phyloP scores from a whole-genome alignment of 2,113 vertebrate genomes.

The Mormyrus iriodes region DNA sequence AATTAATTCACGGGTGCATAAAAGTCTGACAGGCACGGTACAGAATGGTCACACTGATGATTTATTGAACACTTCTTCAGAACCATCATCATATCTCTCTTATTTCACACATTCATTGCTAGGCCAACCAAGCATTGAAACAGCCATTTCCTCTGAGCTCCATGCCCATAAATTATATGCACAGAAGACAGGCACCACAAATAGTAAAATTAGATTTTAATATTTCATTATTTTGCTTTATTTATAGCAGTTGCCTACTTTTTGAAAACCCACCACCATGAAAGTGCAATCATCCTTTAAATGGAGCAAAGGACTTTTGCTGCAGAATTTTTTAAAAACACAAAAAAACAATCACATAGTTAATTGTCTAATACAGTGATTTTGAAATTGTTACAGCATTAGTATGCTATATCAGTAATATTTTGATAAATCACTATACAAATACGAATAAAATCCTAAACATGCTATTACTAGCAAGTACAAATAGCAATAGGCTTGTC shows the following conservation, averaged over 20 bases:
- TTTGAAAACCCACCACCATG: neutral
- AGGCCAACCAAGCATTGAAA: neutral
- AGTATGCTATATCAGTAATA: neutral
- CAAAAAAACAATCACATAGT: neutral
- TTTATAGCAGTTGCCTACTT: neutral
- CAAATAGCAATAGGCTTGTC: neutral
- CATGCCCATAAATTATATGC: neutral
- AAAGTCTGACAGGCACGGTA: neutral
- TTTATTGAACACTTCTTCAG: neutral
- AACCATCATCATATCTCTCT: neutral
- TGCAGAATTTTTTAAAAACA: neutral
- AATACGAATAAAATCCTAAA: neutral
- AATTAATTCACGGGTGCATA: neutral
- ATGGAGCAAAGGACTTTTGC: neutral
- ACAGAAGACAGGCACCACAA: neutral
- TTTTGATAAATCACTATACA: neutral
- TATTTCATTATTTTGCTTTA: constrained; percentile 1
- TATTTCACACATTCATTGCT: neutral
- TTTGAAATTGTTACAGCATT: neutral
- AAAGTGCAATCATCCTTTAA: neutral
- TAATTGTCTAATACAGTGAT: neutral
- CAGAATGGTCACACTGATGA: neutral
- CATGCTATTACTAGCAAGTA: neutral
- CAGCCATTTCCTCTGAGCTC: neutral
- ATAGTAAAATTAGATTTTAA: neutral